Base-by-base conservation (phyloP, 2,797 vertebrate genomes). In the Synaphobranchus kaupii region DNA sequence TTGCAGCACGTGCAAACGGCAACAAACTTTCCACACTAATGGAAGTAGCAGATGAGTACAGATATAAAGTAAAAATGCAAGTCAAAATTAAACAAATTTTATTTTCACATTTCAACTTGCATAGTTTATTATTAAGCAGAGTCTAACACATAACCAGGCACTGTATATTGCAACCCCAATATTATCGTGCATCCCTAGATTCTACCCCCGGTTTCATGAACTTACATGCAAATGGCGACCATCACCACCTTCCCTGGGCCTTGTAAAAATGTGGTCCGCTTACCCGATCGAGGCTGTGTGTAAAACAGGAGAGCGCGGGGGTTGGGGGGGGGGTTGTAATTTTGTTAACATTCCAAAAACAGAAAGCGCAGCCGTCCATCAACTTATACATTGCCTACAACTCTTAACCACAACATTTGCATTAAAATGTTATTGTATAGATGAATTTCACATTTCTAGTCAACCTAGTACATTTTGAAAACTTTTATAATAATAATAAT, bases 161-260 rank as follows among this genome's bases (percentile, higher is more conserved):
- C 52, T 10, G 13, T 52, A 63, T 52, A 52, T 52, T 52, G 58
- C 58, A 22, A 63, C 22, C 58, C 4, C 58, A 63, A 6, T 63
- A 66, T 66, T 28, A 66, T 66, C 63, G 8, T 9, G n/a, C 63
- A 66, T n/a, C 25, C 25, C 25, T n/a, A 28, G n/a, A 80, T 39
- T 8, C 7, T 47, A 8, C 71, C n/a, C 12, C 44, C 22, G 3
- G 78, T 4, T 71, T 86, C 44, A 15, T 48, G 90, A 90, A 96
- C 99, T 98, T 97, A 99, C 99, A 99, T 99, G 96, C 98, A 99
- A 93, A 99, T 99, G 85, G 99, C 99, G 56, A 99, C 98, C 97
- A 98, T 99, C 85, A 99, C 99, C 92, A 99, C 99, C 91, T 99
- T 99, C 90, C 98, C 98, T 44, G 99, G 97, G 76, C 99, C 99